Conservation (phyloP, 2,113 vertebrate genomes). For the Eptesicus fuscus region DNA sequence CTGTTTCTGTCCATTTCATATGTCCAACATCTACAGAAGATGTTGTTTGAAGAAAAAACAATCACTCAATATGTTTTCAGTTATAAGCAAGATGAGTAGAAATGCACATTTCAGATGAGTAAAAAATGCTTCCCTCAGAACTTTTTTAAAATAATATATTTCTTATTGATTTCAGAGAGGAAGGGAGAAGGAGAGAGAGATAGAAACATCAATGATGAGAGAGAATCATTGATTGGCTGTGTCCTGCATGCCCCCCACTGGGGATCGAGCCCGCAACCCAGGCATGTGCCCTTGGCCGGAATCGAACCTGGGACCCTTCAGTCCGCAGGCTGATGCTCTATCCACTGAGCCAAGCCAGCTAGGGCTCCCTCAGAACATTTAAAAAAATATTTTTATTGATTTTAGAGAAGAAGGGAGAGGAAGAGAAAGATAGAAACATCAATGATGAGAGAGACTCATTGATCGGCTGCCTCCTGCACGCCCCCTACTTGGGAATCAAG, state of each 20-base stretch:
- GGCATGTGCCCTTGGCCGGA: too few species aligned
- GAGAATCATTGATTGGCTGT: too few species aligned
- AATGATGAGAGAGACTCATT: too few species aligned
- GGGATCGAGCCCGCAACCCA: too few species aligned
- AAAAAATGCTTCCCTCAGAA: not conserved
- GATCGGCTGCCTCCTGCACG: too few species aligned
- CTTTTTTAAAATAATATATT: not conserved
- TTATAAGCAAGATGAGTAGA: not conserved
- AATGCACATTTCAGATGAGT: not conserved
- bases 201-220: too few species aligned
- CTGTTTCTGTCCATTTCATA: not conserved
- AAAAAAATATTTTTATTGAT: not conserved
- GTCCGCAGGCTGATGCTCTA: too few species aligned
- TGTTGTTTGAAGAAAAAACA: not conserved
- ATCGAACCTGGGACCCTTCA: too few species aligned
- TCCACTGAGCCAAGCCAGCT: too few species aligned
- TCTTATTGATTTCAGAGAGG: not conserved
- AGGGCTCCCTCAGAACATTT: not conserved
- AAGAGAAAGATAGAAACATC: too few species aligned
- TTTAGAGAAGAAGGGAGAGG: not conserved
- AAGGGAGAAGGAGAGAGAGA: not conserved
- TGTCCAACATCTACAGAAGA: not conserved
- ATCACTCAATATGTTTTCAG: not conserved
- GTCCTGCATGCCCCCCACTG: too few species aligned
- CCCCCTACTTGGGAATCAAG: too few species aligned